Evolutionary conservation across 2,113 vertebrate genomes (phyloP), one percentile per base, ranked within the genome.

Genomic region (Marcusenius ussheri): DNA sequence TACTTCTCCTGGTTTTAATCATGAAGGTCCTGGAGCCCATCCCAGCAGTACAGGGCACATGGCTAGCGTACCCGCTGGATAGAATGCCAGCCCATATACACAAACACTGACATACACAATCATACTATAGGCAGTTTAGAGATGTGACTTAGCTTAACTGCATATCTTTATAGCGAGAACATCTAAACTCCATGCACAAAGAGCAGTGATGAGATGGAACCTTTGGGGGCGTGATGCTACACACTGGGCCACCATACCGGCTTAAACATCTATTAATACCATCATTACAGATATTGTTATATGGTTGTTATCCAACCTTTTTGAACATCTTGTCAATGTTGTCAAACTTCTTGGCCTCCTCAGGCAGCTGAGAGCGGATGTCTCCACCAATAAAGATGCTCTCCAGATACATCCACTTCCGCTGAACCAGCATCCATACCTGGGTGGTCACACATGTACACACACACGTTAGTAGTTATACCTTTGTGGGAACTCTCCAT

Each of bases 381-480:
- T 99, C 98, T 49, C 96, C 97, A 35, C 96, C 95, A 17, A 97
- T 97, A 92, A 99, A 99, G 89, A 99, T 99, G 93, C 97, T 99
- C 91, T 98, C 98, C 83, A 99, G 93, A 90, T 99, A 99, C 96
- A 99, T 99, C 98, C 98, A 99, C 93, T 99, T 99, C 1, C 97
- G 95, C 93, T 99, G 98, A 27, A 98, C 98, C 39, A 96, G 91
- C 95, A 97, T 92, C 98, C 98, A 99, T 27, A 99, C 95, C 98
- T 99, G 92, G 39, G 49, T 0, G 56, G 49, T 39, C 27, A 89
- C 21, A 42, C 27, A 31, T 3, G n/a, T 21, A 51, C 21, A 77
- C 42, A 62, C 46, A 62, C 35, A 62, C 31, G 17, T 53, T 53
- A 53, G 11, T 50, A 50, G 49, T 15, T 50, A 15, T 50, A 50